phyloP scores from a whole-genome alignment of 2,797 vertebrate genomes.

The Falco cherrug region DNA sequence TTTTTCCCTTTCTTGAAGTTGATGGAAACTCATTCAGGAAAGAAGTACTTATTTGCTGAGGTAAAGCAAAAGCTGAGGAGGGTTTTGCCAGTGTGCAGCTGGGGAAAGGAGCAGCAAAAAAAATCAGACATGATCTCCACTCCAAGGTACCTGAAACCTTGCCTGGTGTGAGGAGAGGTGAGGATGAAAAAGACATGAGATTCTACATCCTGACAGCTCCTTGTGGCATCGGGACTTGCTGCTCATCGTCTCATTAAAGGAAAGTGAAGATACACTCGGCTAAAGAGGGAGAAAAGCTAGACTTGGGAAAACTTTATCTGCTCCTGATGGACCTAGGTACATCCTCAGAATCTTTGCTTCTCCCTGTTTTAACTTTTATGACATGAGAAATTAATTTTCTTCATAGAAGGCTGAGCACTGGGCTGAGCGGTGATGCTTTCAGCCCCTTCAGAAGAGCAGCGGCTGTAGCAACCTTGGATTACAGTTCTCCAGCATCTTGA shows the following conservation, averaged over 20 bases:
- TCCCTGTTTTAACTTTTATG: neutral
- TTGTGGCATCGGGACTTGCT: neutral
- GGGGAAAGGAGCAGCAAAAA: slow-evolving; percentile 48
- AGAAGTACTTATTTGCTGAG: slow-evolving; percentile 83
- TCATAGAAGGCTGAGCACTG: neutral
- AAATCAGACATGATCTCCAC: neutral
- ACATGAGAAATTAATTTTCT: neutral
- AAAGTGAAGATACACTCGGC: neutral
- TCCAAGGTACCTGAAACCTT: neutral
- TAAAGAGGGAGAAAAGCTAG: neutral
- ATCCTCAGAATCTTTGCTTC: neutral
- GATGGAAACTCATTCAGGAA: slow-evolving; percentile 70
- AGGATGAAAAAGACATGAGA: neutral
- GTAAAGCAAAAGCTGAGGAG: slow-evolving; percentile 78
- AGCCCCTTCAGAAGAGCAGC: neutral
- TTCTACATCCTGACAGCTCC: neutral
- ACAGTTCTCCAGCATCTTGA: neutral
- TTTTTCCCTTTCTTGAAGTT: slow-evolving; percentile 28
- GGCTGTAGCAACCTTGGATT: neutral
- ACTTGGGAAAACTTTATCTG: neutral
- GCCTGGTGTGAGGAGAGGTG: neutral
- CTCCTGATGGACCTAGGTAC: neutral
- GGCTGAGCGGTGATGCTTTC: neutral
- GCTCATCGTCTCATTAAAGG: neutral
- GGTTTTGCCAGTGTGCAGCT: slow-evolving; percentile 73